Base-by-base conservation (phyloP, 2,888 invertebrate genomes). In the Drosophila pullipes region DNA sequence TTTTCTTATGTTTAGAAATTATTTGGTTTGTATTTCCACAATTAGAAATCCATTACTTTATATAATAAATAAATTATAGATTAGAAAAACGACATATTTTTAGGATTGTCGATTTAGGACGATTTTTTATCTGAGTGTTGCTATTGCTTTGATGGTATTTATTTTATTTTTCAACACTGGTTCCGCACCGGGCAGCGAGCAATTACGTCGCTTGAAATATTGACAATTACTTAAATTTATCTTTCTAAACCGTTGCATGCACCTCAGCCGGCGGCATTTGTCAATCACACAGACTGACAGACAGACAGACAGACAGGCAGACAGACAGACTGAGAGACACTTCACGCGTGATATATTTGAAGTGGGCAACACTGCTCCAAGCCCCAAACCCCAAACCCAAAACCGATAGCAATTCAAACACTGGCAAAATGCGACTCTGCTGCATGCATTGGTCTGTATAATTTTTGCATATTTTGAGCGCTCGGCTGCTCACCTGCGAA, bases 161-260 rank as follows among this genome's bases (percentile, higher is more conserved):
- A 76, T 82, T 88, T 74, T 79, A 72, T 73, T 80, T 69, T 69
- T 44, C 44, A 50, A 58, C 59, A 35, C 47, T 57, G 47, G 47
- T 18, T 9, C 52, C 63, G 16, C 57, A 63, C 54, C 66, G 69
- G 61, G 65, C 39, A 62, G 54, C 69, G 67, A 83, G 87, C 87
- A 88, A 88, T 88, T 88, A 89, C 85, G 71, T 49, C 83, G 82
- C 85, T 88, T 86, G 88, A 88, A 88, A 88, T 88, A 88, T 88
- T 88, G 87, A 88, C 90, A 89, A 89, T 89, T 88, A 88, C 87
- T 88, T 89, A 90, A 89, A 88, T 88, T 88, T 88, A 88, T 88
- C 85, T 86, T 87, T 84, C 90, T 88, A 89, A 84, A 89, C 82
- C 85, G 88, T 85, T 78, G 80, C 67, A 78, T 70, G 85, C 89